A percentile compares a stretch with the other conserved stretches of the same genome.
Conservation (phyloP, 2,888 invertebrate species). For the Dicyrtomina minuta region DNA sequence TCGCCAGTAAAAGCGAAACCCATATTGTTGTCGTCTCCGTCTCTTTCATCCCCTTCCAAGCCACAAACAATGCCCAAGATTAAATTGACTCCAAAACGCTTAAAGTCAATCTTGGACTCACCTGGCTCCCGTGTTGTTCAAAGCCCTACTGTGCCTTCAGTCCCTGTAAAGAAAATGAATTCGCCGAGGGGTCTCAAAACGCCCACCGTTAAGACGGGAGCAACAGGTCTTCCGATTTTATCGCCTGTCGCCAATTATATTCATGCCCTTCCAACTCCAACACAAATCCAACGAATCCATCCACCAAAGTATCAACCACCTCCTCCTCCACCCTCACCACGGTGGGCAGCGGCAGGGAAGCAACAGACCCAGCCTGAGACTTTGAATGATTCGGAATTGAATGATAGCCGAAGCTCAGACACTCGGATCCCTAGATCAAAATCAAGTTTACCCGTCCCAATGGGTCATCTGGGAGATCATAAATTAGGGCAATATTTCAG, state of each 20-base stretch:
- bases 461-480: not conserved
- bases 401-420: not conserved
- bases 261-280: conserved; percentile 39
- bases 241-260: conserved; percentile 46
- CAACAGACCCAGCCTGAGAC: too few species aligned
- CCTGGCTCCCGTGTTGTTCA: not conserved
- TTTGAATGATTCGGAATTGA: not conserved
- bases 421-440: conserved; percentile 12
- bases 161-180: not conserved
- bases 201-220: conserved; percentile 2
- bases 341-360: not conserved
- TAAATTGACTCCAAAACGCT: not conserved
- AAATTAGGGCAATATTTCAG: conserved; percentile 1
- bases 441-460: not conserved
- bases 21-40: not conserved
- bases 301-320: not conserved
- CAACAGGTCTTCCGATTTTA: conserved; percentile 26
- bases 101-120: conserved; percentile 28
- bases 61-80: conserved; percentile 27
- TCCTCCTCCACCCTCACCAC: not conserved
- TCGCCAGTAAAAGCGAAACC: not conserved
- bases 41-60: not conserved
- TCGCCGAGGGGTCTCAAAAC: conserved; percentile 13
- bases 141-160: not conserved
- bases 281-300: conserved; percentile 2